Conservation (phyloP, 2,113 vertebrate genomes). For the Anoplopoma fimbria region DNA sequence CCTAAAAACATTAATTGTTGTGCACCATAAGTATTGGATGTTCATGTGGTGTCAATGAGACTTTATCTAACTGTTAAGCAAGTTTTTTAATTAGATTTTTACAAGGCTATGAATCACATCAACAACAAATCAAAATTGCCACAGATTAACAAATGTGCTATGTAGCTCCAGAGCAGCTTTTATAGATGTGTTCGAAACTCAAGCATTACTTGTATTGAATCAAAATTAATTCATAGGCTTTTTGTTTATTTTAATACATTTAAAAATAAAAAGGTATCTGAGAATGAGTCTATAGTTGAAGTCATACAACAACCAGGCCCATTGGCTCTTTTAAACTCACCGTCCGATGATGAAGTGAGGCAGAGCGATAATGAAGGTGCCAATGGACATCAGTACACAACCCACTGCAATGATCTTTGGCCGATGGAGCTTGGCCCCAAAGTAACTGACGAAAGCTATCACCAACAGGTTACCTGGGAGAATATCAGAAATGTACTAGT, state of each 20-base stretch:
- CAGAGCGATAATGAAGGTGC: slow-evolving; percentile 91
- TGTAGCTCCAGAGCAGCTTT: neutral
- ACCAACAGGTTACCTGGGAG: slow-evolving; percentile 92
- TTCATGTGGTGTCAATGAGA: neutral
- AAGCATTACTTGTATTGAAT: neutral
- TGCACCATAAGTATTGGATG: too few species aligned
- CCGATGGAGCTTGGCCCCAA: slow-evolving; percentile 93
- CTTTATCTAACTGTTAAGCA: neutral
- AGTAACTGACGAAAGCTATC: slow-evolving; percentile 95
- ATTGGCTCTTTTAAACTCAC: slow-evolving; percentile 77
- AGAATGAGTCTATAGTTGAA: neutral
- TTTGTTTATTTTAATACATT: neutral
- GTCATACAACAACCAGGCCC: neutral
- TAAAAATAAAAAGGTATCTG: neutral
- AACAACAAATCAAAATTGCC: neutral
- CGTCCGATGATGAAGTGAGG: slow-evolving; percentile 95
- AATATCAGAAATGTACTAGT: slow-evolving; percentile 1
- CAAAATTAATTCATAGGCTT: neutral
- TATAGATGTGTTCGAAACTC: neutral
- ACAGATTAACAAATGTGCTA: neutral
- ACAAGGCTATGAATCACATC: neutral
- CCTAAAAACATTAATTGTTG: too few species aligned
- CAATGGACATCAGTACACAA: slow-evolving; percentile 91
- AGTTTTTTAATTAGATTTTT: neutral
- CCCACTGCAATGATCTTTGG: slow-evolving; percentile 93